Evolutionary conservation across 1,140 invertebrate species (phyloP).

Genomic region (Penaeus indicus): DNA sequence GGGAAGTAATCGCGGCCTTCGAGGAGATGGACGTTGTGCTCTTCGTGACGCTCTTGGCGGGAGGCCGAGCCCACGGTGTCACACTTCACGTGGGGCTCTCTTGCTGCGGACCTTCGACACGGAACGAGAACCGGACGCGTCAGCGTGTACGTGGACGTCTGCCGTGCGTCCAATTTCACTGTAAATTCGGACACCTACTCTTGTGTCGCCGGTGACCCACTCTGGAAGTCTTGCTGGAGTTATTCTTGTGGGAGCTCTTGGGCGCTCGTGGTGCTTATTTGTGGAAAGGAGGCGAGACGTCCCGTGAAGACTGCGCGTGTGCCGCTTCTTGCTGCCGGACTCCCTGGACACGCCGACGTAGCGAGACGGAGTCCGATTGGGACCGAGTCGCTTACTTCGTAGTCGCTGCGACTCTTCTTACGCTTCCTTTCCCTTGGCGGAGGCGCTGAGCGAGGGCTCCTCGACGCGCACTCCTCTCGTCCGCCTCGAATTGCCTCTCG

Average conservation of each 20-base stretch:
- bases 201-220: constrained; percentile 48
- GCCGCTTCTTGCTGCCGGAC: constrained; percentile 38
- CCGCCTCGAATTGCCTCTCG: constrained; percentile 17
- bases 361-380: constrained; percentile 44
- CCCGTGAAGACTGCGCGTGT: constrained; percentile 17
- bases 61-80: constrained; percentile 46
- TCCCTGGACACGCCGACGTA: constrained; percentile 55
- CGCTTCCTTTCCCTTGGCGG: background rate
- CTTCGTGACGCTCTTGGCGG: constrained; percentile 59
- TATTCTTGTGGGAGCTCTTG: constrained; percentile 38
- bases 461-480: constrained; percentile 29
- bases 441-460: background rate
- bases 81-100: constrained; percentile 59
- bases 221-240: constrained; percentile 35
- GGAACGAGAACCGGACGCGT: background rate
- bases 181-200: constrained; percentile 51
- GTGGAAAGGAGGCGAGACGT: constrained; percentile 5
- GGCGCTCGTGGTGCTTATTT: constrained; percentile 18
- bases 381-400: constrained; percentile 30
- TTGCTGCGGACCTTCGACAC: background rate
- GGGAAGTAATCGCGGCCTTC: too few species aligned
- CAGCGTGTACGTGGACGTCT: constrained; percentile 41
- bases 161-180: constrained; percentile 47
- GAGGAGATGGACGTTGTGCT: constrained; percentile 54
- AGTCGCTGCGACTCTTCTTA: constrained; percentile 21